A percentile compares a stretch with the other conserved stretches of the same genome.
phyloP scores from a whole-genome alignment of 2,797 vertebrate genomes.

The Falco rusticolus region DNA sequence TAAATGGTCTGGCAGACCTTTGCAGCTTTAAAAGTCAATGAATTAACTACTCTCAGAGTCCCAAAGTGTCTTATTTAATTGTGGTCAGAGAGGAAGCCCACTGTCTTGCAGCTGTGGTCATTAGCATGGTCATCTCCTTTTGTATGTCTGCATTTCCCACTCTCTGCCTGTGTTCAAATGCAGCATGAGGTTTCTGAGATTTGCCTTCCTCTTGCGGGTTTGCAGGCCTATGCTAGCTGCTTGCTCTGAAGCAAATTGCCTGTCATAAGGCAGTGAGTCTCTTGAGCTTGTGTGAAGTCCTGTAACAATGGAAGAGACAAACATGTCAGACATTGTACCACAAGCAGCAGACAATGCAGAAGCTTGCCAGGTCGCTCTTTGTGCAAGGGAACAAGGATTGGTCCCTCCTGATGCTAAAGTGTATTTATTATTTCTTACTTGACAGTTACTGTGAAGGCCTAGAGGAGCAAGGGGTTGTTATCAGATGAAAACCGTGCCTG shows the following conservation, averaged over 20 bases:
- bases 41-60: background rate
- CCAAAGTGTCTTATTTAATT: background rate
- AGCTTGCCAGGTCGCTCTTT: background rate
- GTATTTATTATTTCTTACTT: background rate
- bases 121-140: background rate
- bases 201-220: background rate
- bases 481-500: background rate
- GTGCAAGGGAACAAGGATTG: background rate
- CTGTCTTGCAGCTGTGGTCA: background rate
- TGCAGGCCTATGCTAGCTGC: background rate
- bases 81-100: background rate
- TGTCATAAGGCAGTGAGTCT: background rate
- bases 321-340: background rate
- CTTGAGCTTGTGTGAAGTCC: background rate
- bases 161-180: background rate
- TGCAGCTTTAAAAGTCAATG: background rate
- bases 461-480: background rate
- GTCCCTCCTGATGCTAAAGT: rapidly evolving
- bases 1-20: background rate
- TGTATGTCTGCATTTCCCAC: background rate
- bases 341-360: background rate
- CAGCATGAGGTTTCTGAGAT: background rate
- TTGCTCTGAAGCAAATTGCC: background rate
- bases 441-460: background rate
- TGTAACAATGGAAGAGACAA: background rate